Base-by-base conservation (phyloP, 2,888 invertebrate genomes). In the Scelioninae gen. 1 region DNA sequence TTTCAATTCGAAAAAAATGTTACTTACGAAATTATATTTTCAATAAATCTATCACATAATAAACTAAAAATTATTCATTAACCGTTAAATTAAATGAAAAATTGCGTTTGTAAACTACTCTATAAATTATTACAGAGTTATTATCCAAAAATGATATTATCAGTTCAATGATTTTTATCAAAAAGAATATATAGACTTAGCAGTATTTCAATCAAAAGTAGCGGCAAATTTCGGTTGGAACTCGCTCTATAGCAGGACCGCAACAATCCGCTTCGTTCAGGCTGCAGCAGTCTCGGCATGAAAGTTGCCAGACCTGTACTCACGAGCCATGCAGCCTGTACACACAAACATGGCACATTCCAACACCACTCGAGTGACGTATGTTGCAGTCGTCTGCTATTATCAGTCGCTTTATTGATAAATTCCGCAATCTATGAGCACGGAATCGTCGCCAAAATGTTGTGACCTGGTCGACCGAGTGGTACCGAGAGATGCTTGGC, bases 391-490 rank as follows among this genome's bases (percentile, higher is more conserved):
- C 76, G 76, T 79, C 79, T 79, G 83, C 79, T 83, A 66, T 76
- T 83, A 79, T 79, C 79, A 58, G 58, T 83, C 55, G 65, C 69
- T 71, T 76, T 79, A 83, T 79, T 79, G 79, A 83, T 76, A 83
- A 71, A 76, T 83, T 76, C 65, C 58, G 43, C 47, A 76, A 72
- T 51, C 60, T 47, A 75, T 53, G 38, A 63, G 49, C 40, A 34
- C 32, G 13, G 29, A 43, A 68, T 82, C 68, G 38, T 55, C 51
- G 58, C n/a, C 65, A 58, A 66, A 71, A 79, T 76, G 49, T 76
- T 79, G 69, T 69, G 62, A 79, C 47, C 53, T 68, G 60, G 31
- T 38, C 11, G 32, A 16, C 2, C 23, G 32, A 55, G 9, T 45
- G n/a, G 43, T 51, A 23, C 11, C 11, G 4, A 43, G 38, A 68